A percentile compares a stretch with the other conserved stretches of the same genome.
Evolutionary conservation across 64 coral and sea anemone species (phyloP).

Genomic region (Montipora sp.): DNA sequence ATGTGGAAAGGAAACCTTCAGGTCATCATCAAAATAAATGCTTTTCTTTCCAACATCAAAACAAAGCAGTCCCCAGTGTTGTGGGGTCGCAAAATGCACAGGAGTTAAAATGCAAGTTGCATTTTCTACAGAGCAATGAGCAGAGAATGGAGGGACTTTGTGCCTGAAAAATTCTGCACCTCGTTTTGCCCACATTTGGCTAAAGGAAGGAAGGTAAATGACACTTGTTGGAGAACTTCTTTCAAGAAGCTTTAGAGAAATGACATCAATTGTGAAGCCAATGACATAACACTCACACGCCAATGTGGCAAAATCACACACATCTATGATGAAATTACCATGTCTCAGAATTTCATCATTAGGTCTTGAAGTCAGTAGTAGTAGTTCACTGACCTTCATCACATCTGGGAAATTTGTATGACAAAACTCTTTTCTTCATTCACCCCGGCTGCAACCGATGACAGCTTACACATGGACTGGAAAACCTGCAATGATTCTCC

Average conservation of each 20-base stretch:
- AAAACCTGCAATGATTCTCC: not conserved
- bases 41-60: not conserved
- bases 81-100: slow-evolving; percentile 5
- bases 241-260: slow-evolving; percentile 12
- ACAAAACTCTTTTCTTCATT: slow-evolving; percentile 4
- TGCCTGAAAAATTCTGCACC: not conserved
- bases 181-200: slow-evolving; percentile 19
- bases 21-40: slow-evolving; percentile 47
- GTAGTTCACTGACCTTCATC: not conserved
- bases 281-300: slow-evolving; percentile 27
- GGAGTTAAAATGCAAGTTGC: not conserved
- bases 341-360: not conserved
- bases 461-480: not conserved
- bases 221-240: not conserved
- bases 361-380: not conserved
- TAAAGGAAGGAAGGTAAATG: slow-evolving; percentile 19
- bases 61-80: slow-evolving; percentile 32
- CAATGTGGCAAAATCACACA: slow-evolving; percentile 14
- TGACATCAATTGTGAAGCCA: slow-evolving; percentile 24
- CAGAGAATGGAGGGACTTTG: not conserved
- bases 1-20: not conserved
- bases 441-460: not conserved
- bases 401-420: not conserved
- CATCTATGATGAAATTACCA: not conserved
- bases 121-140: not conserved